These are phyloP conservation scores for Heteromyza rotundicornis DNA, from an alignment of 2,888 invertebrate genomes.

Conservation along the genomic window DNA sequence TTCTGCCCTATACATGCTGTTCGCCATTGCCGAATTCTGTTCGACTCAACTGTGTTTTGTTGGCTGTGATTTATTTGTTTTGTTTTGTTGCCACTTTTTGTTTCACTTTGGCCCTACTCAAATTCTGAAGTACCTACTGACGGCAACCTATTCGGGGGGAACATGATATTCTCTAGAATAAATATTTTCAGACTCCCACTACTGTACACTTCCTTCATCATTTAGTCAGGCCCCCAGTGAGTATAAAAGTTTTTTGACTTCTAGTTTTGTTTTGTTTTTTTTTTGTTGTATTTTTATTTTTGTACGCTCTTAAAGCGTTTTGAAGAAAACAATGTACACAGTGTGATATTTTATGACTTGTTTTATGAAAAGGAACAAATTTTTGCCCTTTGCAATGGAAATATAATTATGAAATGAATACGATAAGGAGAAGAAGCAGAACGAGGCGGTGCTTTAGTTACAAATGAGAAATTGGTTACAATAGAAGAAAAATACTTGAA, in stretches of 20 bases:
- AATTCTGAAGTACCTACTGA: not conserved
- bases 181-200: no score
- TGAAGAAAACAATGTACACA: no score
- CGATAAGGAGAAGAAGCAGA: no score
- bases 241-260: not conserved
- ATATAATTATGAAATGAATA: no score
- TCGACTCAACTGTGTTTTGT: not conserved
- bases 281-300: not conserved
- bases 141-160: no score
- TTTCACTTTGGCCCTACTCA: not conserved
- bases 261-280: not conserved
- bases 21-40: not conserved
- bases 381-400: not conserved
- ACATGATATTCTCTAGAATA: no score
- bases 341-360: not conserved
- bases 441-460: no score
- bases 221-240: not conserved
- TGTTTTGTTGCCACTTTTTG: constrained; percentile 1
- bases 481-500: no score
- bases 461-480: no score
- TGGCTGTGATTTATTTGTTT: constrained; percentile 3
- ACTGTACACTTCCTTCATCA: no score
- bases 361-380: not conserved
- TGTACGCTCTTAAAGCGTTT: not conserved
- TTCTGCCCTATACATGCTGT: not conserved